Percentiles rank a stretch among this genome's conserved stretches.
phyloP scores from a whole-genome alignment of 2,888 invertebrate species.

The Luperina testacea region DNA sequence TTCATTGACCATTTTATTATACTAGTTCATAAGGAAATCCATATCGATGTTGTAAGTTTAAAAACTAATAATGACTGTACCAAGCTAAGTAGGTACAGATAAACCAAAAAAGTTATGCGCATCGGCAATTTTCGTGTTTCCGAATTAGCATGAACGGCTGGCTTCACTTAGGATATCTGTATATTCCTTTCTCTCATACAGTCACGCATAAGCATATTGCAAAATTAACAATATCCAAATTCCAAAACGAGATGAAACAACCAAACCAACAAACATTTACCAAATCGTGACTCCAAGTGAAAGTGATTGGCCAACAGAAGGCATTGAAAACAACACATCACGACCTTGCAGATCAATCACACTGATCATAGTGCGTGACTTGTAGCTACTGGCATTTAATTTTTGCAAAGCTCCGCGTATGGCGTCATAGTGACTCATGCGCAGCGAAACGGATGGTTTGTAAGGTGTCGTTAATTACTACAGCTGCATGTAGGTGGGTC shows the following conservation, averaged over 20 bases:
- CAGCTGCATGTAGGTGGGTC: background rate
- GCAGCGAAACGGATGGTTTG: constrained; percentile 39
- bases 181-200: background rate
- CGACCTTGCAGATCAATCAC: constrained; percentile 64
- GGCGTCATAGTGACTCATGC: constrained; percentile 57
- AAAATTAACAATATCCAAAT: background rate
- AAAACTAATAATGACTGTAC: background rate
- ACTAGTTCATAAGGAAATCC: background rate
- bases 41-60: background rate
- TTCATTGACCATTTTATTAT: background rate
- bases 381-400: constrained; percentile 56
- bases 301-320: constrained; percentile 56
- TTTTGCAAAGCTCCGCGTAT: constrained; percentile 50
- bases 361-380: constrained; percentile 60
- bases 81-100: background rate
- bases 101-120: background rate
- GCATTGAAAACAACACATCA: constrained; percentile 61
- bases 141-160: background rate
- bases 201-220: background rate
- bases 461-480: constrained; percentile 53
- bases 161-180: background rate
- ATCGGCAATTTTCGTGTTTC: background rate
- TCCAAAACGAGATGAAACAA: constrained; percentile 2
- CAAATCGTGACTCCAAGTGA: constrained; percentile 63
- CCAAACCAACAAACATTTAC: constrained; percentile 26